phyloP scores from a whole-genome alignment of 2,113 vertebrate genomes.

The Vulpes ferrilata region DNA sequence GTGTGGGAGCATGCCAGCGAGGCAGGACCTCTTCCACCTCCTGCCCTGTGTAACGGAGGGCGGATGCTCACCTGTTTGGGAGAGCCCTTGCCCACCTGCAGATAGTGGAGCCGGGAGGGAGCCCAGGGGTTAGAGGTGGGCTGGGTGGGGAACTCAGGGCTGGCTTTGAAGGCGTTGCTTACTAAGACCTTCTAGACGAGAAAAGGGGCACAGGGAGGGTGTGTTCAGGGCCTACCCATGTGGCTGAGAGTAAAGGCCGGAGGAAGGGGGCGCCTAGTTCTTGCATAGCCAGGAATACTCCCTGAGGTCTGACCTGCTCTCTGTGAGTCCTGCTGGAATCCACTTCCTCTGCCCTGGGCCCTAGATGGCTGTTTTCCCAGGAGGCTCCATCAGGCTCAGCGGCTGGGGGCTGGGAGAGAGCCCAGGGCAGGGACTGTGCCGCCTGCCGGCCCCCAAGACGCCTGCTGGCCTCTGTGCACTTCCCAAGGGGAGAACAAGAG shows the following conservation, averaged over 20 bases:
- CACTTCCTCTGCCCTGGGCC: background rate
- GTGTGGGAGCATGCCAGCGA: too few relatives aligned
- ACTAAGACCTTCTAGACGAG: background rate
- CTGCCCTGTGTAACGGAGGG: background rate
- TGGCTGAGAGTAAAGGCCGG: background rate
- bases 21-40: background rate
- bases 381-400: background rate
- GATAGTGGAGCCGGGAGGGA: background rate
- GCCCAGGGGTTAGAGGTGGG: background rate
- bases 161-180: background rate
- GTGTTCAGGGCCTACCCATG: too few relatives aligned
- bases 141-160: fast-evolving
- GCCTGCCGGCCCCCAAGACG: background rate
- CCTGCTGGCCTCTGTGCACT: background rate
- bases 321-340: background rate
- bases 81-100: background rate
- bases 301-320: background rate
- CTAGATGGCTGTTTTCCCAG: background rate
- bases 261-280: too few relatives aligned
- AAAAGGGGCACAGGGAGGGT: background rate
- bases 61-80: too few relatives aligned
- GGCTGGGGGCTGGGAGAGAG: fast-evolving
- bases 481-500: background rate
- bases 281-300: too few relatives aligned
- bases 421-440: background rate